Evolutionary conservation across 23 tunicate species (phyloP).

Genomic region (Oikopleura albicans): DNA sequence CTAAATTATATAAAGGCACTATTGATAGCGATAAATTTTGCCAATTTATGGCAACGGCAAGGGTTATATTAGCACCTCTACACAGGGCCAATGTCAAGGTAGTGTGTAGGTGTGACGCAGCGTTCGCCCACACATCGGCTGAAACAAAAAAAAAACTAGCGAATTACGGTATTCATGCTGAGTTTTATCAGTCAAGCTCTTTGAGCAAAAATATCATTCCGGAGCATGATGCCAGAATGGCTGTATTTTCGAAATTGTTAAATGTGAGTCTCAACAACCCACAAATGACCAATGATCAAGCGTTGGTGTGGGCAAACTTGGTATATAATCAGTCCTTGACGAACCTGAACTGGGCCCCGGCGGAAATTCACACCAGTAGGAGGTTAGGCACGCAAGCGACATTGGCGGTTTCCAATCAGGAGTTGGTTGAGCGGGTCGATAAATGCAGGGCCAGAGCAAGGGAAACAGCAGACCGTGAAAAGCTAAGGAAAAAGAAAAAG

Average conservation of each 20-base stretch:
- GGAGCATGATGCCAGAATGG: background rate
- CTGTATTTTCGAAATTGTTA: background rate
- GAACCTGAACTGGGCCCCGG: too few species aligned
- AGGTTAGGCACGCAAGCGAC: too few species aligned
- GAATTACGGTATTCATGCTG: background rate
- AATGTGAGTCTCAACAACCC: background rate
- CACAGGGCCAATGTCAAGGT: background rate
- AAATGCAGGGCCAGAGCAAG: too few species aligned
- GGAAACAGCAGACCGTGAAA: too few species aligned
- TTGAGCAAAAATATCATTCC: background rate
- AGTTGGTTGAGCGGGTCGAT: too few species aligned
- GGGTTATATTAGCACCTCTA: background rate
- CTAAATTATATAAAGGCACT: background rate
- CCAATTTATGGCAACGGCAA: too few species aligned
- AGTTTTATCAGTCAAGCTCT: background rate
- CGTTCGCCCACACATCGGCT: background rate
- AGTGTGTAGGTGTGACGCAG: background rate
- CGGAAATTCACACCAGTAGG: background rate
- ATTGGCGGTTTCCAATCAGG: too few species aligned
- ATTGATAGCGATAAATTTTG: background rate
- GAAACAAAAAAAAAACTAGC: background rate
- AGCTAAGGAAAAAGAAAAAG: too few species aligned
- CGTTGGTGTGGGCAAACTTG: background rate
- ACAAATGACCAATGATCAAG: background rate
- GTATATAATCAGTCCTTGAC: background rate